phyloP scores from a whole-genome alignment of 2,797 vertebrate species.

The Melanotaenia parkinsoni region DNA sequence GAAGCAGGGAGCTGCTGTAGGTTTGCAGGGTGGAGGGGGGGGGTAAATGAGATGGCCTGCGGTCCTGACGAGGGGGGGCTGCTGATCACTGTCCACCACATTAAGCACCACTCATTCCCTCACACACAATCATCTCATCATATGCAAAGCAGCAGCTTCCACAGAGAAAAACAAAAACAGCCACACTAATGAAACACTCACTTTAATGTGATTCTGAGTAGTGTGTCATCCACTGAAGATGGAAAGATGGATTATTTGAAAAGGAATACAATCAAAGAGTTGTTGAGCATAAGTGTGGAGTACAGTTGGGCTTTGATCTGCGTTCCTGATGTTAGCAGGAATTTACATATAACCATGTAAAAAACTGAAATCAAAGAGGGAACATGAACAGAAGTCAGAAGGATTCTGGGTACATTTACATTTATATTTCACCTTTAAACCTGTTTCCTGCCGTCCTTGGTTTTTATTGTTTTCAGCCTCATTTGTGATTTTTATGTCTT shows the following conservation, averaged over 20 bases:
- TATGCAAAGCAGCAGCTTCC: constrained; percentile 67
- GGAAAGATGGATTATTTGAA: constrained; percentile 36
- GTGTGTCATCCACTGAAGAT: constrained; percentile 25
- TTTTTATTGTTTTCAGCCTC: too few relatives aligned
- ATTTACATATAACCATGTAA: too few relatives aligned
- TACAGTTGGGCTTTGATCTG: neutral
- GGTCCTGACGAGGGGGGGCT: constrained; percentile 28
- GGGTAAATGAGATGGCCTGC: constrained; percentile 74
- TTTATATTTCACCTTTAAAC: too few relatives aligned
- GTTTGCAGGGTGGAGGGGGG: constrained; percentile 24
- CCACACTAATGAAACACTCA: constrained; percentile 58
- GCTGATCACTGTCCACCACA: constrained; percentile 73
- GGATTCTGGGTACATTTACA: too few relatives aligned
- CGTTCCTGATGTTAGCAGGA: neutral
- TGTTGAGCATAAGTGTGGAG: neutral
- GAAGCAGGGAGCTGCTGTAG: constrained; percentile 19
- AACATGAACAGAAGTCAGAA: too few relatives aligned
- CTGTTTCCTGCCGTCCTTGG: too few relatives aligned
- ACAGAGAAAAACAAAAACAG: constrained; percentile 72
- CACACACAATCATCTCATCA: constrained; percentile 70
- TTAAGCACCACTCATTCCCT: constrained; percentile 69
- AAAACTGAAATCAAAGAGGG: too few relatives aligned
- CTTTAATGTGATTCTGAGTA: constrained; percentile 66
- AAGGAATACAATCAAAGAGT: constrained; percentile 22
- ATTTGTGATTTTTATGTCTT: too few relatives aligned